Evolutionary conservation across 1,140 invertebrate species (phyloP).

Genomic region (Scaptomyza pallida): DNA sequence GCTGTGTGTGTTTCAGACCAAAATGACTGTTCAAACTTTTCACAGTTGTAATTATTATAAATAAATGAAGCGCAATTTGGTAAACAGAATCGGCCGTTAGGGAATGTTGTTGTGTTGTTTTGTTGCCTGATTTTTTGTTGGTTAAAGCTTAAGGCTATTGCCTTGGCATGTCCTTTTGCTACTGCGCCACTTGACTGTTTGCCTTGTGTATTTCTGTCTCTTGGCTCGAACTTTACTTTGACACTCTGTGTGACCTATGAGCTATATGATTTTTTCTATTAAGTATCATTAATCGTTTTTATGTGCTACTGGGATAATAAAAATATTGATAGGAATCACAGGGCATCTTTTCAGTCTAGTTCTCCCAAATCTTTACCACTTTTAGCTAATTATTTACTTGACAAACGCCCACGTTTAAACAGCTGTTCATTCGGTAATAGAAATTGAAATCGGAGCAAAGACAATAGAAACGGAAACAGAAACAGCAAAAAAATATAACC

Average conservation of each 20-base stretch:
- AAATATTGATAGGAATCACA: not conserved
- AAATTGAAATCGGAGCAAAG: constrained; percentile 2
- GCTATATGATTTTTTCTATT: too few relatives aligned
- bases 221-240: not conserved
- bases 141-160: constrained; percentile 2
- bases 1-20: constrained; percentile 38
- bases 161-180: constrained; percentile 21
- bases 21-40: constrained; percentile 81
- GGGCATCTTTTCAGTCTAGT: not conserved
- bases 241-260: not conserved
- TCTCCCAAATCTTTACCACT: too few relatives aligned
- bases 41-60: constrained; percentile 81
- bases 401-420: constrained; percentile 60
- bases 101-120: constrained; percentile 2
- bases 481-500: too few relatives aligned
- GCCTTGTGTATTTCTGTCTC: constrained; percentile 14
- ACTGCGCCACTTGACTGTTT: not conserved
- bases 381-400: constrained; percentile 66
- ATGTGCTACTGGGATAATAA: not conserved
- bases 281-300: too few relatives aligned
- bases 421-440: constrained; percentile 54
- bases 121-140: not conserved
- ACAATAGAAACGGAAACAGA: too few relatives aligned
- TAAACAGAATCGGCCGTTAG: constrained; percentile 35
- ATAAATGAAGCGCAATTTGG: constrained; percentile 81